These are phyloP conservation scores for Ceramica pisi DNA, from an alignment of 2,888 invertebrate species.

Conservation along the genomic window DNA sequence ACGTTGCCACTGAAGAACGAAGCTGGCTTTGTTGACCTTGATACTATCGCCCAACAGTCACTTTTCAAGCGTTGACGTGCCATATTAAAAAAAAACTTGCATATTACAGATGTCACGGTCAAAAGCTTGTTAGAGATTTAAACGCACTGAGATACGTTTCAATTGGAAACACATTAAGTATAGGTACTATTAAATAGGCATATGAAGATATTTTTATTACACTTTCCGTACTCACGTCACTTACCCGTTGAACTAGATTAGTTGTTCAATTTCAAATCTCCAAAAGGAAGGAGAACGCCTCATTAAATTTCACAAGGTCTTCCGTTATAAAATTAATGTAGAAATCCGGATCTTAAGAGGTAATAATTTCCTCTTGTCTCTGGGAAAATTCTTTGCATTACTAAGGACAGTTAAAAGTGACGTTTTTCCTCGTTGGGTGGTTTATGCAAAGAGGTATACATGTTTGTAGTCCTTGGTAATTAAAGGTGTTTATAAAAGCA, in stretches of 20 bases:
- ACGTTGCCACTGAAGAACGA: too few relatives aligned
- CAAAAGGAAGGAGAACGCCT: slow-evolving; percentile 39
- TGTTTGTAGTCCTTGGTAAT: not conserved
- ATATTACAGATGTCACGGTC: not conserved
- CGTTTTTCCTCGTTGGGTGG: not conserved
- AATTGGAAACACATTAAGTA: slow-evolving; percentile 12
- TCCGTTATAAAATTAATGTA: slow-evolving; percentile 42
- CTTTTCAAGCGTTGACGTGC: too few relatives aligned
- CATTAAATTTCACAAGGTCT: slow-evolving; percentile 31
- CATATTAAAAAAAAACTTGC: not conserved
- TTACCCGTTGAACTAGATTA: slow-evolving; percentile 28
- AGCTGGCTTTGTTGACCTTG: too few relatives aligned
- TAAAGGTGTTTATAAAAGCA: not conserved
- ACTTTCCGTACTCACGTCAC: too few relatives aligned
- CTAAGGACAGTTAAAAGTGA: not conserved
- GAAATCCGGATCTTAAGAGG: slow-evolving; percentile 27
- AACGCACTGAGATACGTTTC: slow-evolving; percentile 4
- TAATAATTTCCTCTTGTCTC: slow-evolving; percentile 48
- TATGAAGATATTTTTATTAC: slow-evolving; percentile 25
- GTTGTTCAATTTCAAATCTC: slow-evolving; percentile 24
- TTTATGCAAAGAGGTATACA: not conserved
- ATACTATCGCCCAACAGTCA: too few relatives aligned
- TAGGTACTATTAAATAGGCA: slow-evolving; percentile 12
- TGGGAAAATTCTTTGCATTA: slow-evolving; percentile 34
- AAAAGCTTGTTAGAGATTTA: slow-evolving; percentile 6